phyloP scores from a whole-genome alignment of 2,113 vertebrate genomes.

The Pedetes capensis region DNA sequence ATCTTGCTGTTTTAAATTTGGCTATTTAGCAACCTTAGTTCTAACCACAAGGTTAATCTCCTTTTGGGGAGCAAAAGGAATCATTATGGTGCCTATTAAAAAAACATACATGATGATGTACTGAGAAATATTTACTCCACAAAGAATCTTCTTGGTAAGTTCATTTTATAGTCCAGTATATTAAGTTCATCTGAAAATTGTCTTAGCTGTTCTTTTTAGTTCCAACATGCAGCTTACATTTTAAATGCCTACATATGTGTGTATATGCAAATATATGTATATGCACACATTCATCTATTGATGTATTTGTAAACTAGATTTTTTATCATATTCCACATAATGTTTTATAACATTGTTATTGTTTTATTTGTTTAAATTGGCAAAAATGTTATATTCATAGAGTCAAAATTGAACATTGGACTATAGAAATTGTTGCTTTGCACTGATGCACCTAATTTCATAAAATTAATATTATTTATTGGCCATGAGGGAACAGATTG shows the following conservation, averaged over 20 bases:
- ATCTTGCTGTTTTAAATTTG: background rate
- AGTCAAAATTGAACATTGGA: background rate
- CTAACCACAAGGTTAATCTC: background rate
- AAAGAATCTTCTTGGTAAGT: background rate
- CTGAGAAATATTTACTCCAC: background rate
- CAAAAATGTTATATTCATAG: background rate
- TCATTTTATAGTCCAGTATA: background rate
- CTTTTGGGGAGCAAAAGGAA: background rate
- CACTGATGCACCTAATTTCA: too few species aligned
- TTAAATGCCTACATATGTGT: background rate
- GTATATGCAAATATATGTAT: background rate
- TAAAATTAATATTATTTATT: too few species aligned
- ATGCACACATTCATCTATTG: background rate
- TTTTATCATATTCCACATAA: background rate
- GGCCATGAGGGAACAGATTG: too few species aligned
- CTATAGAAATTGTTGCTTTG: background rate
- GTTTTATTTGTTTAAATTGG: background rate
- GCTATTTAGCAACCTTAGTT: background rate
- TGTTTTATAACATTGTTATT: conserved; percentile 13
- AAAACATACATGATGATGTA: background rate
- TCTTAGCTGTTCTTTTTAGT: background rate
- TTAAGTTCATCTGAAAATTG: background rate
- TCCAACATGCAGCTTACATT: background rate
- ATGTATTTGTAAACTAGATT: background rate
- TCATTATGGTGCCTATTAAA: background rate